phyloP scores from a whole-genome alignment of 1,140 invertebrate genomes.

The Teleogryllus occipitalis region DNA sequence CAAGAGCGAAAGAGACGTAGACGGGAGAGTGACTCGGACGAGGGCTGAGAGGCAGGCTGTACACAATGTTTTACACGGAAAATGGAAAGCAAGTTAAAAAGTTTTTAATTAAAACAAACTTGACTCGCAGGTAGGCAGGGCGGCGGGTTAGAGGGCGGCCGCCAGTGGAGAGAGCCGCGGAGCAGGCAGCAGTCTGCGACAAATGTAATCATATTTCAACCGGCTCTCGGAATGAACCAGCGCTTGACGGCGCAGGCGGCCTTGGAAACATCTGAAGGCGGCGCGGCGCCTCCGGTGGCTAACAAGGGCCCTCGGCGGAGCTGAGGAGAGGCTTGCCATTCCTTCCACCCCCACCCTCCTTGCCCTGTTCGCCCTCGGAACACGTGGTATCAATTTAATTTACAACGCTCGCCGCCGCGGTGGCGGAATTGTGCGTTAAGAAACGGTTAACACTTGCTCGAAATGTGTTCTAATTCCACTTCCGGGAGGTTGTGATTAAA shows the following conservation, averaged over 20 bases:
- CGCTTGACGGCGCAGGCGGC: neutral
- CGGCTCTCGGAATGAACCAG: neutral
- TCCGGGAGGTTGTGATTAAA: neutral
- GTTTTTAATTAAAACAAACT: conserved; percentile 6
- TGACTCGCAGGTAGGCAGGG: neutral
- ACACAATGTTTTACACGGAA: neutral
- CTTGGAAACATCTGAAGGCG: neutral
- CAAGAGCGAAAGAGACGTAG: neutral
- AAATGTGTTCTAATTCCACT: neutral
- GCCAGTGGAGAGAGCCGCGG: too few relatives aligned
- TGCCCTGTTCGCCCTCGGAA: neutral
- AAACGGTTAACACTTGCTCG: neutral
- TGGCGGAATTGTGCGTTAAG: neutral
- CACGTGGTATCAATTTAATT: conserved; percentile 1
- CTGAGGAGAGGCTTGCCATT: neutral
- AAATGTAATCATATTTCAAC: neutral
- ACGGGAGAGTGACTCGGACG: too few relatives aligned
- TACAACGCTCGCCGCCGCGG: neutral
- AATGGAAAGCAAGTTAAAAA: neutral
- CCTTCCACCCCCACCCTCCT: too few relatives aligned
- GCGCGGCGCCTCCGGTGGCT: too few relatives aligned
- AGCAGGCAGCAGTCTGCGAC: neutral
- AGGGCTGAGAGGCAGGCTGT: neutral
- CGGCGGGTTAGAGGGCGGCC: neutral
- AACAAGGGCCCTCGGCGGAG: neutral